Evolutionary conservation across 1,140 invertebrate genomes (phyloP).

Genomic region (Drosophila pachea): DNA sequence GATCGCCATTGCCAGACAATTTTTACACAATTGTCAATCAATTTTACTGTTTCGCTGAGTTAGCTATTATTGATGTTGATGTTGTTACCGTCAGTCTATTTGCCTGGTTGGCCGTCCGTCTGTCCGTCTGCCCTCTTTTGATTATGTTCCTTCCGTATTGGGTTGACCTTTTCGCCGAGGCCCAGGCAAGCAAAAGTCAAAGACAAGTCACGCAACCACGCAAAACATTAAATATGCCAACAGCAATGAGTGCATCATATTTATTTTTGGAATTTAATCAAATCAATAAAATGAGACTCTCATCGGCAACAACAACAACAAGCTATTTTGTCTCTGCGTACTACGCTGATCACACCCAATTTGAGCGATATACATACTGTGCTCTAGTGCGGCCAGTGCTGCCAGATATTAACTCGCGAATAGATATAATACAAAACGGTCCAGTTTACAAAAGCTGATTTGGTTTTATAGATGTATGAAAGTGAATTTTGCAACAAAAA

Average conservation of each 20-base stretch:
- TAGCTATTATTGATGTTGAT: slow-evolving; percentile 7
- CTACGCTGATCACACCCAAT: neutral
- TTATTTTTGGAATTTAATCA: slow-evolving; percentile 73
- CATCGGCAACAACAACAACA: slow-evolving; percentile 15
- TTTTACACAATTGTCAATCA: slow-evolving; percentile 59
- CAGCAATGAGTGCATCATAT: slow-evolving; percentile 62
- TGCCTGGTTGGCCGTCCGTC: too few relatives aligned
- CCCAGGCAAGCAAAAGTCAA: slow-evolving; percentile 28
- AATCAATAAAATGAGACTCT: slow-evolving; percentile 55
- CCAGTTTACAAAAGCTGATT: neutral
- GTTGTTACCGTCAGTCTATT: neutral
- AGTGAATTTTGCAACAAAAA: too few relatives aligned
- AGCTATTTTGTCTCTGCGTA: neutral
- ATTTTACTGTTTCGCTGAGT: slow-evolving; percentile 43
- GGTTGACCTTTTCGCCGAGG: slow-evolving; percentile 55
- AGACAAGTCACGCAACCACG: slow-evolving; percentile 65
- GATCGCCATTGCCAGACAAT: slow-evolving; percentile 41
- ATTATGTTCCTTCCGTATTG: slow-evolving; percentile 62
- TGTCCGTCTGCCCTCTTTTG: slow-evolving; percentile 14
- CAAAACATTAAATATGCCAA: slow-evolving; percentile 30
- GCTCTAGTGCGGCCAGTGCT: neutral
- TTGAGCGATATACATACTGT: neutral
- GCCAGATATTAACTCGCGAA: neutral
- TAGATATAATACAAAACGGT: neutral
- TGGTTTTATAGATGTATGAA: too few relatives aligned